These are phyloP conservation scores for Nasonia longicornis DNA, from an alignment of 1,140 invertebrate species.

Conservation along the genomic window DNA sequence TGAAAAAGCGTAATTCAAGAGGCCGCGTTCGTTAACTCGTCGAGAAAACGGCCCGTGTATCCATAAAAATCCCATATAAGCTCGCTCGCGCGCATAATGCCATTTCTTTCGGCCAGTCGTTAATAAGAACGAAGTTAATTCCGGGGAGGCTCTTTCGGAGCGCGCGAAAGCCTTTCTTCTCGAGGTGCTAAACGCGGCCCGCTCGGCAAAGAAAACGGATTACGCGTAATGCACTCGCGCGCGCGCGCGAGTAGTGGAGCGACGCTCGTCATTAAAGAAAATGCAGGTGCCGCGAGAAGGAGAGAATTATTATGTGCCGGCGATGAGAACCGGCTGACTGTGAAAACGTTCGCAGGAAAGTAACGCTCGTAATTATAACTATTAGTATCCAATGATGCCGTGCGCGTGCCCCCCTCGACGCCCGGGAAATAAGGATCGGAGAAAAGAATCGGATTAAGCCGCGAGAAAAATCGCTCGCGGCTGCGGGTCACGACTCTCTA, in stretches of 20 bases:
- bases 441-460: slow-evolving; percentile 29
- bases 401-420: not conserved
- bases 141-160: not conserved
- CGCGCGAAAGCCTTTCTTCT: not conserved
- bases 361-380: slow-evolving; percentile 36
- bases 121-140: slow-evolving; percentile 34
- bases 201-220: slow-evolving; percentile 35
- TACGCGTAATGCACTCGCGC: not conserved
- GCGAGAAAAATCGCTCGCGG: not conserved
- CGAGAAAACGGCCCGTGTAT: not conserved
- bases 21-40: too few relatives aligned
- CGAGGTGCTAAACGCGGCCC: slow-evolving; percentile 21
- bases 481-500: not conserved
- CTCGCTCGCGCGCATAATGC: not conserved
- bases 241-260: not conserved
- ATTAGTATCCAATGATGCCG: slow-evolving; percentile 22
- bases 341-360: slow-evolving; percentile 16
- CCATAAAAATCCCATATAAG: slow-evolving; percentile 22
- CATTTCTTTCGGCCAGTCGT: slow-evolving; percentile 15
- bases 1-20: slow-evolving; percentile 18
- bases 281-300: slow-evolving; percentile 3
- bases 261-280: slow-evolving; percentile 32
- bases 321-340: slow-evolving; percentile 26
- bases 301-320: slow-evolving; percentile 22
- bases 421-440: not conserved